A percentile compares a stretch with the other conserved stretches of the same genome.
These are phyloP conservation scores for Potamilus streckersoni DNA, from an alignment of 1,140 invertebrate species.

Conservation along the genomic window DNA sequence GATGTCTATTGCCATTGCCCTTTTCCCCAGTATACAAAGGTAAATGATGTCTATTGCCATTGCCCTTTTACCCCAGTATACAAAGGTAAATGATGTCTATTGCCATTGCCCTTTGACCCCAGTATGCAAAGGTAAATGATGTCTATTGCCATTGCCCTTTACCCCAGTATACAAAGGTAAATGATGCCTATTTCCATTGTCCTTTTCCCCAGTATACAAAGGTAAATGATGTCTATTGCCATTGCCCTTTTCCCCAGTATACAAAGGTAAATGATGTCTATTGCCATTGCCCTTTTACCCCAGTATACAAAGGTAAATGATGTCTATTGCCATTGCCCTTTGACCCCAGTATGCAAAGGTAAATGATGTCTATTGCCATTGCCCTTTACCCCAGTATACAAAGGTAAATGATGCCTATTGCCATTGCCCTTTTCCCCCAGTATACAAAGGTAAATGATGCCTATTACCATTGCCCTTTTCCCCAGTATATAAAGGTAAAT, in stretches of 20 bases:
- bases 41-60: slow-evolving; percentile 62
- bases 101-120: slow-evolving; percentile 10
- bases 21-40: too few relatives aligned
- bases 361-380: slow-evolving; percentile 8
- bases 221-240: too few relatives aligned
- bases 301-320: slow-evolving; percentile 62
- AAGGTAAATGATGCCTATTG: slow-evolving; percentile 41
- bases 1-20: too few relatives aligned
- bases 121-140: slow-evolving; percentile 60
- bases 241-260: too few relatives aligned
- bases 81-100: slow-evolving; percentile 45
- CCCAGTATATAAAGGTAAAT: too few relatives aligned
- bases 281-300: slow-evolving; percentile 68
- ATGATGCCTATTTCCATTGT: too few relatives aligned
- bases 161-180: slow-evolving; percentile 59
- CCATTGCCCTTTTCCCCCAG: slow-evolving; percentile 16
- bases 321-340: too few relatives aligned
- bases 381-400: slow-evolving; percentile 43
- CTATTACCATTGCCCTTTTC: too few relatives aligned
- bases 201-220: too few relatives aligned
- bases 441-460: too few relatives aligned
- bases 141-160: too few relatives aligned
- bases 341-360: slow-evolving; percentile 61
- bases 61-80: slow-evolving; percentile 68
- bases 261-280: slow-evolving; percentile 43